phyloP scores from a whole-genome alignment of 2,888 invertebrate genomes.

The Xylocampa areola region DNA sequence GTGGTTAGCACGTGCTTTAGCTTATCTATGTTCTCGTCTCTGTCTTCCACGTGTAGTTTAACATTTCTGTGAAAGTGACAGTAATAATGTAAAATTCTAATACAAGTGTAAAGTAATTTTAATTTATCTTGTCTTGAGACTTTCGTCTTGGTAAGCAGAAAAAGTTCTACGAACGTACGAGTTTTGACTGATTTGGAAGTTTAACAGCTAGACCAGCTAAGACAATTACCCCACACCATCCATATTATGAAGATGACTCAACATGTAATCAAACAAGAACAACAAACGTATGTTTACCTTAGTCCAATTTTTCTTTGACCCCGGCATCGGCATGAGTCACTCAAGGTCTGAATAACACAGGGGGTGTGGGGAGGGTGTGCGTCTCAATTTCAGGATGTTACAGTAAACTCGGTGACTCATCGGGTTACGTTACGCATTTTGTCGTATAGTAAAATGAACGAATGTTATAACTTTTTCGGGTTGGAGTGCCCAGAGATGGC shows the following conservation, averaged over 20 bases:
- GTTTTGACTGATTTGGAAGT: too few relatives aligned
- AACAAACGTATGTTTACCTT: slow-evolving; percentile 5
- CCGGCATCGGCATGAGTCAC: slow-evolving; percentile 65
- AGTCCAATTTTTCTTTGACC: slow-evolving; percentile 30
- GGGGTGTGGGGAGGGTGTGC: slow-evolving; percentile 49
- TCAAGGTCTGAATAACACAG: slow-evolving; percentile 53
- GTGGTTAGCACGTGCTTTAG: too few relatives aligned
- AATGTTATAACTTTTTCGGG: slow-evolving; percentile 2
- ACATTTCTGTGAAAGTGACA: too few relatives aligned
- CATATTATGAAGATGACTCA: neutral
- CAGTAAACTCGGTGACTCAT: slow-evolving; percentile 58
- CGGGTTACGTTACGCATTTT: slow-evolving; percentile 36
- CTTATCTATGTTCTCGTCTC: too few relatives aligned
- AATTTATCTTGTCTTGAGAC: too few relatives aligned
- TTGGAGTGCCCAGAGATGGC: neutral
- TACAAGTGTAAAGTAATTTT: too few relatives aligned
- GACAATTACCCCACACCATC: too few relatives aligned
- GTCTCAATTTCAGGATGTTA: slow-evolving; percentile 62
- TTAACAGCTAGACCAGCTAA: too few relatives aligned
- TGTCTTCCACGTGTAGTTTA: too few relatives aligned
- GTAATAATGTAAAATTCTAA: too few relatives aligned
- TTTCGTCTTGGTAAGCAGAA: too few relatives aligned
- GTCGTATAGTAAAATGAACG: neutral
- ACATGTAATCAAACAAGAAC: neutral
- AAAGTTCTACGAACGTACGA: too few relatives aligned